Base-by-base conservation (phyloP, 2,888 invertebrate species). In the Eurytoma adleriae region DNA sequence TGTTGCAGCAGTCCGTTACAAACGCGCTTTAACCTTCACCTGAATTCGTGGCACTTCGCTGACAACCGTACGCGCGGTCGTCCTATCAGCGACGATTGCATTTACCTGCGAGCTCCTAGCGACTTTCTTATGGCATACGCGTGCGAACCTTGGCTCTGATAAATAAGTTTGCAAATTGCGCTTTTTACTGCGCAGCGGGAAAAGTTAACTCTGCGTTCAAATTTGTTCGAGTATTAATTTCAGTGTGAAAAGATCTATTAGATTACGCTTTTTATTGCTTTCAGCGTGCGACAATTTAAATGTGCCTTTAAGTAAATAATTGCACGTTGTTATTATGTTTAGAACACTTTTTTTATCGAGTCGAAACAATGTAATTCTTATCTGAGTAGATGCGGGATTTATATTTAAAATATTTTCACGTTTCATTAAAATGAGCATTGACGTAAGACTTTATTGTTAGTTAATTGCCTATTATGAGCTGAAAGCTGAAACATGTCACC, bases 21-120 rank as follows among this genome's bases (percentile, higher is more conserved):
- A 27, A 67, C 73, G 68, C 73, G 82, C 52, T 67, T 84, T 83
- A 83, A 87, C 87, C 87, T 87, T 87, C 85, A 87, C 87, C 86
- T 82, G 83, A 81, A 85, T 87, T 85, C 81, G 78, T 83, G 82
- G 30, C 40, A 68, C 54, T 72, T 72, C 16, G 64, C 50, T 67
- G 18, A 74, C 66, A 74, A 57, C 66, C 56, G 7, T 67, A 59
- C 52, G 56, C 20, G 61, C 40, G 16, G 20, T 27, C 57, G n/a
- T 61, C 59, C 59, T 70, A 67, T 62, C 40, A 56, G 20, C 40
- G 27, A 14, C 64, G 40, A 14, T n/a, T 54, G 59, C 66, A 13
- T 71, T 71, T 72, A 20, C 50, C 59, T 75, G 24, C 24, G 64
- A 14, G 18, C 27, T n/a, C 18, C n/a, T 56, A 40, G 54, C 12